Base-by-base conservation (phyloP, 2,113 vertebrate genomes). In the Pygoscelis adeliae region DNA sequence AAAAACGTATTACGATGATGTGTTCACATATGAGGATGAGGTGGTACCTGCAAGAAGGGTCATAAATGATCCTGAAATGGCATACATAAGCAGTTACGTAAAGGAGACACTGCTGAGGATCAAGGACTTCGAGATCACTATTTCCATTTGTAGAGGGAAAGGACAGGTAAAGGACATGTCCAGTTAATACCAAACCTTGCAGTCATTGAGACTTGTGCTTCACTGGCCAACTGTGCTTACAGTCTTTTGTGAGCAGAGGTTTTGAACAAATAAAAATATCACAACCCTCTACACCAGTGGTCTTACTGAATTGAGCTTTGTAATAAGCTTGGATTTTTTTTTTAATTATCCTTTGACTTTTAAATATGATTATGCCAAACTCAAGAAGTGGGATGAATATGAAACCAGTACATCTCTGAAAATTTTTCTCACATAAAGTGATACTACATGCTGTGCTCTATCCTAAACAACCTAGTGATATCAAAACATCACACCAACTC, bases 101-200 rank as follows among this genome's bases (percentile, higher is more conserved):
- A 96, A 74, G 77, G 65, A 96, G 59, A 78, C 42, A 71, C 5
- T 0, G 7, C 30, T 58, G 76, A 87, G 80, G 63, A 94, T 66
- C 80, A 89, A 95, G 46, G 42, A 62, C 80, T 89, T 78, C 5
- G 32, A 87, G 80, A 83, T 74, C 67, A 36, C 1, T 0, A 47
- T 66, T 50, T 81, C 86, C 23, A 25, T 62, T 74, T 63, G 32
- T 46, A 78, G 52, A 89, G 65, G 61, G 52, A 89, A 89, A 87
- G 91, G 77, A 83, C 77, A 76, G 81, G 83, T 79, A 70, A 72
- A 96, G 94, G 72, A 78, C 53, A 2, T 2, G 10, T 29, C 49
- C 76, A 67, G 80, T 88, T 90, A 93, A 96, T 71, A 91, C 10
- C 67, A 93, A 77, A 90, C 27, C 34, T 84, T 76, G 80, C 47